phyloP scores from a whole-genome alignment of 2,888 invertebrate species.

The Drosophila imparisetae region DNA sequence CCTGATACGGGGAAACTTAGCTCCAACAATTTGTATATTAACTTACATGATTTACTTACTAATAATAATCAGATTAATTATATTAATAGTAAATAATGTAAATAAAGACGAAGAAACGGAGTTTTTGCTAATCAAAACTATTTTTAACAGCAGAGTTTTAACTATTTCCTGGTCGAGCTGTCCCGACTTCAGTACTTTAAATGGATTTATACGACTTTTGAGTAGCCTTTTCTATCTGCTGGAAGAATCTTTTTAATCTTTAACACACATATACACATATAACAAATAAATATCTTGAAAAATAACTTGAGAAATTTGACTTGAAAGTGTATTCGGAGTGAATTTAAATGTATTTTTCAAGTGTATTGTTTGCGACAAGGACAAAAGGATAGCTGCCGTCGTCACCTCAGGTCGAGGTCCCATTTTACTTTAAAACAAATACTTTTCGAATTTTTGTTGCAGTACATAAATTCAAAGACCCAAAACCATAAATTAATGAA shows the following conservation, averaged over 20 bases:
- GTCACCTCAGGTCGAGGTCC: constrained; percentile 49
- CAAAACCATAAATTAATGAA: constrained; percentile 77
- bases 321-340: not conserved
- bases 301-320: not conserved
- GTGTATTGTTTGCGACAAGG: not conserved
- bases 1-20: rapidly evolving
- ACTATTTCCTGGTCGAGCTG: not conserved
- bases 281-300: not conserved
- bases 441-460: constrained; percentile 54
- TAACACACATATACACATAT: no score
- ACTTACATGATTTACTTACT: no score
- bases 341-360: not conserved
- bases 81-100: no score
- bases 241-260: not conserved
- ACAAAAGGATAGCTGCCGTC: not conserved
- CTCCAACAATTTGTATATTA: no score
- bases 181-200: not conserved
- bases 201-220: not conserved
- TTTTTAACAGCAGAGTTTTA: not conserved
- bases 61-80: no score
- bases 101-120: no score
- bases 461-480: constrained; percentile 68
- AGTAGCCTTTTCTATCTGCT: not conserved
- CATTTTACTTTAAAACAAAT: constrained; percentile 60
- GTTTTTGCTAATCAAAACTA: not conserved